phyloP scores from a whole-genome alignment of 2,113 vertebrate species.

The Cathartes aura region DNA sequence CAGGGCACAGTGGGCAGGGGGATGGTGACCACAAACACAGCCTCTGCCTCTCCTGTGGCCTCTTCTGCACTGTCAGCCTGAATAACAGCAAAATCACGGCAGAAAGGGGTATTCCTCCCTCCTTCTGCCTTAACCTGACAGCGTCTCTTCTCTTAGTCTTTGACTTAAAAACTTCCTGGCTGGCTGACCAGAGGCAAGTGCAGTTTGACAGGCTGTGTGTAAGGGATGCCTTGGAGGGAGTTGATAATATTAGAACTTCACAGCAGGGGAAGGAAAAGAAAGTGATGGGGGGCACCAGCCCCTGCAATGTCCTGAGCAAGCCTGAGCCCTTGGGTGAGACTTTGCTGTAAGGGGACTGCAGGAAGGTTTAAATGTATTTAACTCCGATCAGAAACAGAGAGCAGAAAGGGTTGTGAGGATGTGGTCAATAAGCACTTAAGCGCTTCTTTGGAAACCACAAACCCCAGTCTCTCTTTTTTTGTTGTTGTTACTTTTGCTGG shows the following conservation, averaged over 20 bases:
- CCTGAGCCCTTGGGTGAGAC: background rate
- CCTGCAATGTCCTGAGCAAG: background rate
- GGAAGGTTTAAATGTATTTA: background rate
- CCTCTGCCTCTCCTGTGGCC: background rate
- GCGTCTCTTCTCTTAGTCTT: background rate
- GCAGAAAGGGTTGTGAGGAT: background rate
- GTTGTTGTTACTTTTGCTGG: background rate
- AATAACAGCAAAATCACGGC: background rate
- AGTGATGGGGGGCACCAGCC: background rate
- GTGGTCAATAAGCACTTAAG: background rate
- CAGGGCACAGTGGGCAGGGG: background rate
- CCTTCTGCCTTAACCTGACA: background rate
- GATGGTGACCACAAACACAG: background rate
- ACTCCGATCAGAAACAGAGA: background rate
- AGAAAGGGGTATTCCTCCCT: background rate
- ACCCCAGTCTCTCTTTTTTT: background rate
- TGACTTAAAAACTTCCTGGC: background rate
- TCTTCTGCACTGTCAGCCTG: background rate
- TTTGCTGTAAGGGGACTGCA: background rate
- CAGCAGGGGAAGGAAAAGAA: background rate
- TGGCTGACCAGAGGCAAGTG: background rate
- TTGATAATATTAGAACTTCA: accelerated
- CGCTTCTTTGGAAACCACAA: background rate
- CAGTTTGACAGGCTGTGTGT: background rate
- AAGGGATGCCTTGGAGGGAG: background rate